Conservation (phyloP, 2,888 invertebrate species). For the Caenorhabditis afra region DNA sequence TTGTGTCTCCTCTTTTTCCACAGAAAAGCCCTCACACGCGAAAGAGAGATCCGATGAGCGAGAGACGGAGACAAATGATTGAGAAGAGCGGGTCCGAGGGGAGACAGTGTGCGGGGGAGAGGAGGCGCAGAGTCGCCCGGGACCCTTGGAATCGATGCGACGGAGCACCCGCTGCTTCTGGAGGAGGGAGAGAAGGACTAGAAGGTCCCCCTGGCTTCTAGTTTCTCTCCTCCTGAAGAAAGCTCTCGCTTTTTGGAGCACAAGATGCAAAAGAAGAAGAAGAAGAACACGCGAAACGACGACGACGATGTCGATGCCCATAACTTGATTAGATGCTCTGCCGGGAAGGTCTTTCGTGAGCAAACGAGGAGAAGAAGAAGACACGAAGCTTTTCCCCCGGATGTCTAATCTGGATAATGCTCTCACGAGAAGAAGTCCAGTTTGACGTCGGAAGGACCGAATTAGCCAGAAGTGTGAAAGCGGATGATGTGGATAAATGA, state of each 20-base stretch:
- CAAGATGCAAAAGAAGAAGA: background rate
- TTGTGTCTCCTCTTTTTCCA: background rate
- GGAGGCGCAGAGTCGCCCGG: constrained; percentile 39
- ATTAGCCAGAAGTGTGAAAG: no score
- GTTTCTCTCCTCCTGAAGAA: constrained; percentile 33
- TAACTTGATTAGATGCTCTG: constrained; percentile 17
- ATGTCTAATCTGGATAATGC: constrained; percentile 50
- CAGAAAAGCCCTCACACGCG: background rate
- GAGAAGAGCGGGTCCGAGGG: constrained; percentile 24
- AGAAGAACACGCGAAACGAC: constrained; percentile 14
- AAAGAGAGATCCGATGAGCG: constrained; percentile 49
- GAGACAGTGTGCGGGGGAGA: constrained; percentile 20
- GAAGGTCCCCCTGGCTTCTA: constrained; percentile 56
- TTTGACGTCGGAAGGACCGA: constrained; percentile 27
- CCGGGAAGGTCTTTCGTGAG: background rate
- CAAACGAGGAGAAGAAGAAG: background rate
- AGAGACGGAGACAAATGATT: constrained; percentile 53
- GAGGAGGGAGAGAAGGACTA: constrained; percentile 14
- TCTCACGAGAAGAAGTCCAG: constrained; percentile 22
- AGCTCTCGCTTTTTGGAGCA: constrained; percentile 28
- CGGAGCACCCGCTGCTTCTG: constrained; percentile 34
- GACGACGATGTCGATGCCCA: background rate
- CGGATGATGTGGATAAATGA: constrained; percentile 4
- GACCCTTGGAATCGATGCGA: constrained; percentile 56
- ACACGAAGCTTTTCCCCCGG: background rate